phyloP scores from a whole-genome alignment of 2,113 vertebrate genomes.

The Chrysochloris asiatica region DNA sequence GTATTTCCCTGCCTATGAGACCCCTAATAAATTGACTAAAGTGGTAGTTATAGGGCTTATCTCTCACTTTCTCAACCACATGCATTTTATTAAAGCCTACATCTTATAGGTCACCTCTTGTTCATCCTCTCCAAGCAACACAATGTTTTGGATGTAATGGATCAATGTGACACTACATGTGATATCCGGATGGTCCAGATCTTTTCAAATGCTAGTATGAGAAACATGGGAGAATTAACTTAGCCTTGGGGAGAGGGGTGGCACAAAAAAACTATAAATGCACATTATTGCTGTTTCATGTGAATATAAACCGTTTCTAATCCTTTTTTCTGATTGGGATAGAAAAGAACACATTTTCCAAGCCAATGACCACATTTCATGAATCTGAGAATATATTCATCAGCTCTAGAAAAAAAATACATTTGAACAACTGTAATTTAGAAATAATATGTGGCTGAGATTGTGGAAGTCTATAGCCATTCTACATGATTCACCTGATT shows the following conservation, averaged over 20 bases:
- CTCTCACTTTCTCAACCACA: neutral
- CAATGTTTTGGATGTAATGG: neutral
- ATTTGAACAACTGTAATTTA: neutral
- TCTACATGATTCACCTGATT: neutral
- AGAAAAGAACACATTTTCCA: neutral
- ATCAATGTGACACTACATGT: neutral
- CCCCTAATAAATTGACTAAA: neutral
- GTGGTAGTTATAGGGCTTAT: neutral
- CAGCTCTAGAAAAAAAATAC: neutral
- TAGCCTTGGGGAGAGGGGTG: too few relatives aligned
- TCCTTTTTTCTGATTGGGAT: slow-evolving; percentile 16
- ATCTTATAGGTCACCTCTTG: neutral
- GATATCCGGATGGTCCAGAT: neutral
- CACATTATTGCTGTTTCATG: neutral
- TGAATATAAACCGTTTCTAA: neutral
- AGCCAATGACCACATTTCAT: neutral
- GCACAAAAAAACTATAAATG: slow-evolving; percentile 1
- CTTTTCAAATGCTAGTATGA: neutral
- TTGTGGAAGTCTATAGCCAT: neutral
- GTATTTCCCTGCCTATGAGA: neutral
- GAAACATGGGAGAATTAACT: neutral
- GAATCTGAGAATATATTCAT: neutral
- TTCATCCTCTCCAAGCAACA: neutral
- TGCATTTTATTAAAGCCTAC: neutral
- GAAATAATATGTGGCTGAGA: neutral